Evolutionary conservation across 1,140 invertebrate species (phyloP).

Genomic region (Thalassaphorura encarpata): DNA sequence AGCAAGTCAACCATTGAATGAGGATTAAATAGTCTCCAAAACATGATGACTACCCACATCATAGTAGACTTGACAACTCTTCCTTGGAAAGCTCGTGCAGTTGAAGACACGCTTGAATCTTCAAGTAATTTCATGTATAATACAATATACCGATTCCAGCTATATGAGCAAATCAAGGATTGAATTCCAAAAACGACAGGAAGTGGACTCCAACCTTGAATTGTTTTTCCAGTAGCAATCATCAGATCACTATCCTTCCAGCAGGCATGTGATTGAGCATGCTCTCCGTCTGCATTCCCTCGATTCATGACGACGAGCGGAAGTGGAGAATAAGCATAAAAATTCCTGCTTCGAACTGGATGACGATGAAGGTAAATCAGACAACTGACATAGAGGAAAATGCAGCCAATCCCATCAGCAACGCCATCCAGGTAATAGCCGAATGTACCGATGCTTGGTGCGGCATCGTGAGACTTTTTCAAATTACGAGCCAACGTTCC

Average conservation of each 20-base stretch:
- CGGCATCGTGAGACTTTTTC: conserved; percentile 36
- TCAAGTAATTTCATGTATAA: conserved; percentile 64
- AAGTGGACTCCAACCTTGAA: not conserved
- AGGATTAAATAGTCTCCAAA: conserved; percentile 69
- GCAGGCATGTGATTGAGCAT: not conserved
- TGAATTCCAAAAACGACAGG: conserved; percentile 48
- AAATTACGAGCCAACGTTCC: conserved; percentile 61
- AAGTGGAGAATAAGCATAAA: not conserved
- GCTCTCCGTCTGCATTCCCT: not conserved
- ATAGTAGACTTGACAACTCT: conserved; percentile 46
- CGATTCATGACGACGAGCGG: not conserved
- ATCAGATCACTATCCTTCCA: not conserved
- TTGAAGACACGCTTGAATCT: conserved; percentile 36
- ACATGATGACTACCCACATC: conserved; percentile 59
- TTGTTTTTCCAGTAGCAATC: not conserved
- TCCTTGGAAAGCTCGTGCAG: conserved; percentile 25
- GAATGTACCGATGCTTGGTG: not conserved
- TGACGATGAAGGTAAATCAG: not conserved
- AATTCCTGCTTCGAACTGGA: not conserved
- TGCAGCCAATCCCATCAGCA: not conserved
- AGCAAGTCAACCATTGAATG: conserved; percentile 65
- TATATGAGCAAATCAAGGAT: conserved; percentile 55
- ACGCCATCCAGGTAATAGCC: not conserved
- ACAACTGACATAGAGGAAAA: not conserved
- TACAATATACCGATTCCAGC: conserved; percentile 70